Conservation (phyloP, 2,888 invertebrate genomes). For the Drosophila longiperda region DNA sequence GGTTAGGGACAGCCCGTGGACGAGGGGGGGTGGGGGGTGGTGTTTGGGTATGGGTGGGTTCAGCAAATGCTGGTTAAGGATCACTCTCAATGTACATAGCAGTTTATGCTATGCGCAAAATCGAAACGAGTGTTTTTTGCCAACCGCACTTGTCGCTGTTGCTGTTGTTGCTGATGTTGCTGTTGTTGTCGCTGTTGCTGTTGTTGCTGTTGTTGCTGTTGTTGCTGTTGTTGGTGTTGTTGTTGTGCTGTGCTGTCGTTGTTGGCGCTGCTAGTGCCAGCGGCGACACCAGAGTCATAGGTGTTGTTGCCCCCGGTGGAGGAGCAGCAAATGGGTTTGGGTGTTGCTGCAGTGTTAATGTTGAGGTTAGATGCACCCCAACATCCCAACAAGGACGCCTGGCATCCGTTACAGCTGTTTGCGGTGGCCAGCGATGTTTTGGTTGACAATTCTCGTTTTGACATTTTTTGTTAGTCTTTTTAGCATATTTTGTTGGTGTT, state of each 20-base stretch:
- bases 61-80: background rate
- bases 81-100: constrained; percentile 60
- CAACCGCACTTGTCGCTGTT: constrained; percentile 42
- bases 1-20: background rate
- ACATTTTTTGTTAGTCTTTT: constrained; percentile 59
- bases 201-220: background rate
- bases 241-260: background rate
- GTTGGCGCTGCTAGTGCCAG: constrained; percentile 11
- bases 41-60: background rate
- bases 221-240: background rate
- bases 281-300: constrained; percentile 18
- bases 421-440: constrained; percentile 74
- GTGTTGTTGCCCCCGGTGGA: constrained; percentile 12
- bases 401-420: constrained; percentile 75
- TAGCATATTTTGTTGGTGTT: constrained; percentile 50
- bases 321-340: constrained; percentile 12
- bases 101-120: constrained; percentile 66
- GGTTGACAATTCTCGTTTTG: constrained; percentile 72
- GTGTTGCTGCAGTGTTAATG: constrained; percentile 13
- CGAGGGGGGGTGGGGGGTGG: background rate
- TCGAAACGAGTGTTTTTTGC: constrained; percentile 70
- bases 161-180: constrained; percentile 14
- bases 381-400: constrained; percentile 31
- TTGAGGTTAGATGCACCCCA: constrained; percentile 17
- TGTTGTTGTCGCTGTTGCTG: constrained; percentile 28